Conservation (phyloP, 1,140 invertebrate genomes). For the Drosophila pruinosa region DNA sequence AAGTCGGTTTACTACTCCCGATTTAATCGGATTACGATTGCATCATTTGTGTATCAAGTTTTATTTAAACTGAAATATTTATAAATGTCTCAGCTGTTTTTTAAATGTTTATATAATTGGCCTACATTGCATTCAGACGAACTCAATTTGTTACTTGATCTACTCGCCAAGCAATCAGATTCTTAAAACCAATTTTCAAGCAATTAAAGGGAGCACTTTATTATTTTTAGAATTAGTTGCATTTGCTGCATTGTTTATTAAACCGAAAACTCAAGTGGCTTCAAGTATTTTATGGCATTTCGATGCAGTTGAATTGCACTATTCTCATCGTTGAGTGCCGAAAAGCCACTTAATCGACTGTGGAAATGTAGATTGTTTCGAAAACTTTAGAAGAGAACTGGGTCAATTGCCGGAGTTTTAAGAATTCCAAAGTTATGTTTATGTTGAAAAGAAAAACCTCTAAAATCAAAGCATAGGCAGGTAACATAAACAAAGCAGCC, state of each 20-base stretch:
- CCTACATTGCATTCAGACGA: not conserved
- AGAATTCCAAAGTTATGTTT: conserved; percentile 55
- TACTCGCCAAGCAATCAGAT: not conserved
- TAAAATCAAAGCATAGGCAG: conserved; percentile 57
- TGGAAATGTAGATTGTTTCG: conserved; percentile 49
- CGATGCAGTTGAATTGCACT: conserved; percentile 44
- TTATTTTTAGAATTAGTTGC: conserved; percentile 13
- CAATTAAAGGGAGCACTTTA: conserved; percentile 2
- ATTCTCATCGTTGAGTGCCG: conserved; percentile 25
- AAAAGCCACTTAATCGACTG: conserved; percentile 66
- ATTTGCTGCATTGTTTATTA: conserved; percentile 24
- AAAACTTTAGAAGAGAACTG: conserved; percentile 37
- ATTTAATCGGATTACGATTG: not conserved
- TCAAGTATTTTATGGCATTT: conserved; percentile 45
- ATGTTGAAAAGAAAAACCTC: conserved; percentile 45
- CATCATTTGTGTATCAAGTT: not conserved
- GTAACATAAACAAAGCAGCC: conserved; percentile 39
- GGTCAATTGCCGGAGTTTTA: conserved; percentile 63
- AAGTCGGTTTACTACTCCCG: not conserved
- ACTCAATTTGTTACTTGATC: not conserved
- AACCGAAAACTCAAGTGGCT: conserved; percentile 30
- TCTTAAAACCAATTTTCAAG: not conserved
- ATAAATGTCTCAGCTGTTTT: not conserved
- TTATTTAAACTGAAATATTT: not conserved
- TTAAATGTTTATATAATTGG: not conserved